phyloP scores from a whole-genome alignment of 2,113 vertebrate species.

The Eptesicus fuscus region DNA sequence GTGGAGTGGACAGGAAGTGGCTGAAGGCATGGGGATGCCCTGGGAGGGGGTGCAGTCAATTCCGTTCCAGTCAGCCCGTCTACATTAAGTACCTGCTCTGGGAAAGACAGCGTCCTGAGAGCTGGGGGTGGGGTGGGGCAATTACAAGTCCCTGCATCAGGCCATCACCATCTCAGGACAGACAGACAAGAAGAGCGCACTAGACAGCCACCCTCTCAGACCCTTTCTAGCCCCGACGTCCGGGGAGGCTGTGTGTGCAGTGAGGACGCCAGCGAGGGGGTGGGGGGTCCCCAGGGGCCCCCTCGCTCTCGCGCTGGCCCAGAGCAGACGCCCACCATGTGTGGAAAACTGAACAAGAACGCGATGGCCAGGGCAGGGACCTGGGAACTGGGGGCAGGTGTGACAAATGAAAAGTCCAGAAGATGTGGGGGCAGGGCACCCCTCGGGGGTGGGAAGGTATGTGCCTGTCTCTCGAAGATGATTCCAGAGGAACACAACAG shows the following conservation, averaged over 20 bases:
- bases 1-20: not conserved
- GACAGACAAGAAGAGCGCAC: fast-evolving
- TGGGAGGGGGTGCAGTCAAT: not conserved
- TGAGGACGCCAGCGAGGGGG: not conserved
- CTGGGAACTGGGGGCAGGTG: not conserved
- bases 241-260: not conserved
- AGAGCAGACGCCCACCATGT: not conserved
- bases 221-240: not conserved
- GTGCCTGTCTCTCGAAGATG: not conserved
- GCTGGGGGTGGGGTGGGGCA: too few relatives aligned
- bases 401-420: not conserved
- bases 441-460: not conserved
- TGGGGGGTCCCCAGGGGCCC: not conserved
- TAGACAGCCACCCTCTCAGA: too few relatives aligned
- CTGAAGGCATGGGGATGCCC: not conserved
- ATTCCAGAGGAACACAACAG: not conserved
- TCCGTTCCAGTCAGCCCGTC: fast-evolving
- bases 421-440: not conserved
- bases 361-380: not conserved
- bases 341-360: not conserved
- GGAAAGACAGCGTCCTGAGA: not conserved
- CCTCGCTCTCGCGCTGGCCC: not conserved
- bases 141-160: not conserved
- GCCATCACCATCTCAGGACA: not conserved
- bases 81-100: not conserved